A percentile compares a stretch with the other conserved stretches of the same genome.
Evolutionary conservation across 1,140 invertebrate genomes (phyloP).

Genomic region (Brachionus sp.): DNA sequence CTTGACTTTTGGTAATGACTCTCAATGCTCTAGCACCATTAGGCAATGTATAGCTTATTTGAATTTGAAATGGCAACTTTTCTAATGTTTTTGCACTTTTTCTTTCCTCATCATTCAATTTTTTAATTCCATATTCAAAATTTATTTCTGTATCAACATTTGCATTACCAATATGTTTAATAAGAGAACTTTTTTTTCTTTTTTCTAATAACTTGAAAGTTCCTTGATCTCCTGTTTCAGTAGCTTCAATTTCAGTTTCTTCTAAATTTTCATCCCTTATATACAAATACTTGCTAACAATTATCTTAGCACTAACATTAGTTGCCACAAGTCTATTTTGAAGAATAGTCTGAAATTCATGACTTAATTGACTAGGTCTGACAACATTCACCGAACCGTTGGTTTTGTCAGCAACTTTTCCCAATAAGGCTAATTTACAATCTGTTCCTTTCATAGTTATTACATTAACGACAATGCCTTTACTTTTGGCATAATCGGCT

Average conservation of each 20-base stretch:
- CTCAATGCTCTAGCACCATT: conserved; percentile 49
- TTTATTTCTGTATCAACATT: conserved; percentile 23
- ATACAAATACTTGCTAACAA: conserved; percentile 25
- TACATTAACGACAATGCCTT: conserved; percentile 55
- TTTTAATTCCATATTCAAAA: conserved; percentile 21
- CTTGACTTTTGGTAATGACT: not conserved
- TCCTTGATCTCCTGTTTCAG: not conserved
- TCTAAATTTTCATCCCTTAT: conserved; percentile 30
- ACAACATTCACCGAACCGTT: conserved; percentile 54
- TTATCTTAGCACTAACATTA: not conserved
- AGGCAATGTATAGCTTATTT: conserved; percentile 50
- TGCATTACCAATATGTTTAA: not conserved
- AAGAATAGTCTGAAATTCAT: not conserved
- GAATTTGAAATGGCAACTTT: conserved; percentile 48
- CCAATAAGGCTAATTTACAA: conserved; percentile 55
- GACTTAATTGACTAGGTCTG: not conserved
- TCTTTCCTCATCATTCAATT: not conserved
- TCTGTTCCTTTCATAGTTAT: conserved; percentile 56
- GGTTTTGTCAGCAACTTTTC: conserved; percentile 54
- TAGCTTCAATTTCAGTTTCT: not conserved
- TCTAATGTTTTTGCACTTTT: not conserved
- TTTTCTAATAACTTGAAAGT: not conserved
- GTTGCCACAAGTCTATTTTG: not conserved
- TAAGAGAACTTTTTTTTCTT: not conserved
- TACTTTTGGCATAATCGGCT: conserved; percentile 49